These are phyloP conservation scores for Anoplolepis gracilipes DNA, from an alignment of 1,140 invertebrate genomes.

Conservation along the genomic window DNA sequence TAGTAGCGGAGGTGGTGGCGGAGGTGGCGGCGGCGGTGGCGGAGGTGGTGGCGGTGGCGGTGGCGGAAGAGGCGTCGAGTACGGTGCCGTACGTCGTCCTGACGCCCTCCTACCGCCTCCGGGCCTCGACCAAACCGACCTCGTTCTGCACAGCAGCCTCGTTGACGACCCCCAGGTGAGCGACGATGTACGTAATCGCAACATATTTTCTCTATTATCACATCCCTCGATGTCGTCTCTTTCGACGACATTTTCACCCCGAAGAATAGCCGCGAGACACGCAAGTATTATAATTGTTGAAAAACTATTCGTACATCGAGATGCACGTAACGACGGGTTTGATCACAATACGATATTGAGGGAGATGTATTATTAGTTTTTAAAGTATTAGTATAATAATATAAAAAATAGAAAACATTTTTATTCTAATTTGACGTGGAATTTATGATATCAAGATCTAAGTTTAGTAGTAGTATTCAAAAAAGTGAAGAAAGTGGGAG, in stretches of 20 bases:
- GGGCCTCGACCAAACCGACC: constrained; percentile 85
- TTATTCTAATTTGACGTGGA: neutral
- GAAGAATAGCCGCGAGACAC: constrained; percentile 4
- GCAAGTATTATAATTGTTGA: neutral
- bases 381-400: neutral
- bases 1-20: constrained; percentile 81
- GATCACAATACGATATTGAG: neutral
- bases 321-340: neutral
- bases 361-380: no score
- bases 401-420: neutral
- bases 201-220: constrained; percentile 75
- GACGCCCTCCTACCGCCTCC: constrained; percentile 88
- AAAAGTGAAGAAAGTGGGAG: neutral
- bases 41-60: constrained; percentile 83
- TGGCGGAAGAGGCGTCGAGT: constrained; percentile 80
- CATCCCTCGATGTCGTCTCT: constrained; percentile 13
- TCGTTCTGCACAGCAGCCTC: constrained; percentile 85
- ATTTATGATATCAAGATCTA: neutral
- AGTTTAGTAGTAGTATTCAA: neutral
- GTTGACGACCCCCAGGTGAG: constrained; percentile 86
- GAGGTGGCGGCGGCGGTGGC: constrained; percentile 81
- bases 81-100: constrained; percentile 86
- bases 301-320: neutral
- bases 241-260: neutral
- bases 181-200: constrained; percentile 85